Conservation (phyloP, 2,113 vertebrate species). For the Caloenas nicobarica region DNA sequence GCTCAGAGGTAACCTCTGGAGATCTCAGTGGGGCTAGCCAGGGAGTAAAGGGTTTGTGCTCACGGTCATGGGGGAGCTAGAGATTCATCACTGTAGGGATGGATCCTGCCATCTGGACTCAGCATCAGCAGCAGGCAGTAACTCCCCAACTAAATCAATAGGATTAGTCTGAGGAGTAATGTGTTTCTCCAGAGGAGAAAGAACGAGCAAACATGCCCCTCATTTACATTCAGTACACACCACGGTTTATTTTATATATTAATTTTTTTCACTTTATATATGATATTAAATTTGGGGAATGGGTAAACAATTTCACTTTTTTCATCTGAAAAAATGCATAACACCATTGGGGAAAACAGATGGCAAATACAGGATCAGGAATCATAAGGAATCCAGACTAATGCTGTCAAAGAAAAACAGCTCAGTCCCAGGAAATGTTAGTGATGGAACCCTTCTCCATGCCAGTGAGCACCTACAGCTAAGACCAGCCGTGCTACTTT, state of each 20-base stretch:
- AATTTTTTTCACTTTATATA: conserved; percentile 2
- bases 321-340: neutral
- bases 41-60: neutral
- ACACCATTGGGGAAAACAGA: conserved; percentile 35
- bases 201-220: neutral
- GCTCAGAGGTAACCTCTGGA: neutral
- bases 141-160: conserved; percentile 13
- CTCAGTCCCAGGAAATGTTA: neutral
- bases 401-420: neutral
- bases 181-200: conserved; percentile 18
- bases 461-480: neutral
- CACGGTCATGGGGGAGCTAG: accelerated
- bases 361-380: neutral
- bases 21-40: neutral
- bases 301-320: conserved; percentile 16
- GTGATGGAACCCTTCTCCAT: neutral
- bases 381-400: conserved; percentile 2
- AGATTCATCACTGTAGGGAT: neutral
- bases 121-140: neutral
- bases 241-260: conserved; percentile 24
- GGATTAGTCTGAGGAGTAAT: conserved; percentile 1
- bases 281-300: conserved; percentile 42
- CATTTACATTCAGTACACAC: conserved; percentile 3
- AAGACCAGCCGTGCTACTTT: neutral
- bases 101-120: neutral